Conservation (phyloP, 64 coral and sea anemone genomes). For the Montipora efflorescens region DNA sequence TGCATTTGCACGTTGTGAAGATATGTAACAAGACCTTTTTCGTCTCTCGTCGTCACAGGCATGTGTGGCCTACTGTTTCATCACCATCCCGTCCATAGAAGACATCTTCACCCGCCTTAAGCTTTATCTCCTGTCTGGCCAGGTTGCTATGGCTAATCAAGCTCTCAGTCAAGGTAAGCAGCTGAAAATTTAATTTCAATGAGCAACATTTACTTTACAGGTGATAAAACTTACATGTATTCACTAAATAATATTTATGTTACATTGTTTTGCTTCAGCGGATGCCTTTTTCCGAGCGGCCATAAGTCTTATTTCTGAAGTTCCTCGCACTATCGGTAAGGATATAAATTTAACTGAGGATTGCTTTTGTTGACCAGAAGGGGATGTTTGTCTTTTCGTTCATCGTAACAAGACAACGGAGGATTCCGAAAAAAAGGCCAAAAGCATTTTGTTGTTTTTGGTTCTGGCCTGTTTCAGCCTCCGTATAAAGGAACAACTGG, state of each 20-base stretch:
- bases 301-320: slow-evolving; percentile 87
- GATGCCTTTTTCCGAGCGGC: slow-evolving; percentile 94
- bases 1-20: too few species aligned
- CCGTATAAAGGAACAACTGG: too few species aligned
- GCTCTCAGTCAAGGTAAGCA: slow-evolving; percentile 95
- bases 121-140: slow-evolving; percentile 90
- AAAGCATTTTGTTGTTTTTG: too few species aligned
- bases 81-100: slow-evolving; percentile 96
- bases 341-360: not conserved
- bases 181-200: not conserved
- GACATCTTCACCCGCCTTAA: slow-evolving; percentile 88
- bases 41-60: slow-evolving; percentile 46
- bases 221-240: too few species aligned
- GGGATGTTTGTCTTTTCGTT: not conserved
- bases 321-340: slow-evolving; percentile 96
- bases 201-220: too few species aligned
- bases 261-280: slow-evolving; percentile 52
- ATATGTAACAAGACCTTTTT: not conserved
- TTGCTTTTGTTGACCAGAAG: not conserved
- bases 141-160: slow-evolving; percentile 97
- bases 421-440: too few species aligned
- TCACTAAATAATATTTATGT: too few species aligned
- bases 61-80: slow-evolving; percentile 94
- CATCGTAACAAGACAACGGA: too few species aligned
- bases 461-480: too few species aligned